phyloP scores from a whole-genome alignment of 2,113 vertebrate genomes.

The Pyxicephalus adspersus region DNA sequence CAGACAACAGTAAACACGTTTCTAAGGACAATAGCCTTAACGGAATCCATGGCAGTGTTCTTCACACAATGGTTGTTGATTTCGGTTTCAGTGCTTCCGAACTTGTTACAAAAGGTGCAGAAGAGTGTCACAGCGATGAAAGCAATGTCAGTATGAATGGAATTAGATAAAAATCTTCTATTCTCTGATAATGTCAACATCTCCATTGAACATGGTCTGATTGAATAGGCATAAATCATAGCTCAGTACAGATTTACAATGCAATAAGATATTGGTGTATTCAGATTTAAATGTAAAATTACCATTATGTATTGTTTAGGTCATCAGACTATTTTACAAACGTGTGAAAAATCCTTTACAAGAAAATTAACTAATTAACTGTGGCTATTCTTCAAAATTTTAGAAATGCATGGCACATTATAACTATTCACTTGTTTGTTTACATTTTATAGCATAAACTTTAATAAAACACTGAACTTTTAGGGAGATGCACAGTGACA shows the following conservation, averaged over 20 bases:
- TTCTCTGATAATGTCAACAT: slow-evolving; percentile 37
- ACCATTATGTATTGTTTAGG: slow-evolving; percentile 4
- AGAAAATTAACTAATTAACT: too few relatives aligned
- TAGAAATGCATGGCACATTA: too few relatives aligned
- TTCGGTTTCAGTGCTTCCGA: slow-evolving; percentile 1
- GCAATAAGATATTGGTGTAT: slow-evolving; percentile 14
- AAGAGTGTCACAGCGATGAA: background rate
- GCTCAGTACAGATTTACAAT: background rate
- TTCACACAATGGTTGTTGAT: slow-evolving; percentile 3
- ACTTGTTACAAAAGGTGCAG: slow-evolving; percentile 19
- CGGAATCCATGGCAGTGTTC: background rate
- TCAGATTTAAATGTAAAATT: slow-evolving; percentile 8
- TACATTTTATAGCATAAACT: too few relatives aligned
- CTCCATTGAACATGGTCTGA: background rate
- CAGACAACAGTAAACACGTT: background rate
- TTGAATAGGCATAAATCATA: slow-evolving; percentile 9
- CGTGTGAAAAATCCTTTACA: too few relatives aligned
- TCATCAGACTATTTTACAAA: background rate
- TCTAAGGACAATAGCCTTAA: background rate
- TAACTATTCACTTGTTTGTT: too few relatives aligned
- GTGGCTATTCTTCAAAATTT: too few relatives aligned
- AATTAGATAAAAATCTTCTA: slow-evolving; percentile 35
- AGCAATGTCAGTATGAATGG: background rate
- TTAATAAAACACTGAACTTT: too few relatives aligned
- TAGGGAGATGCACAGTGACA: too few relatives aligned